phyloP scores from a whole-genome alignment of 2,113 vertebrate species.

The Phoxinus phoxinus region DNA sequence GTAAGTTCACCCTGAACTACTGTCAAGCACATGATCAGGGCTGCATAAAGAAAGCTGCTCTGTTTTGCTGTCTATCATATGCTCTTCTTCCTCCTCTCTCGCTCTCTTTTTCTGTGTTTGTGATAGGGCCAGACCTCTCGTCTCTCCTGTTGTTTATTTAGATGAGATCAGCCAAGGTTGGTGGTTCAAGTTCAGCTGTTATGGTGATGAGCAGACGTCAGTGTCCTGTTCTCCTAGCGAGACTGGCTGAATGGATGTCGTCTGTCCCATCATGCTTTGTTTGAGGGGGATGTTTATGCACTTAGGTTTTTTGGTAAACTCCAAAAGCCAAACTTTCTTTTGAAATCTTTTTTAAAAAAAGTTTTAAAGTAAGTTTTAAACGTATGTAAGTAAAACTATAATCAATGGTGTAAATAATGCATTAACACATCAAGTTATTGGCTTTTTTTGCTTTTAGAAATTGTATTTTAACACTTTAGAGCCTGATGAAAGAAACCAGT shows the following conservation, averaged over 20 bases:
- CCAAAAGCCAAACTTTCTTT: neutral
- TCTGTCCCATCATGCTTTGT: conserved; percentile 68
- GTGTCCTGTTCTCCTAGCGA: conserved; percentile 20
- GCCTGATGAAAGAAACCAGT: neutral
- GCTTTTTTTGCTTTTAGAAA: neutral
- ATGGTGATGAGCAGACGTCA: conserved; percentile 62
- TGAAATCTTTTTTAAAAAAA: too few relatives aligned
- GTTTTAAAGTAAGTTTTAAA: conserved; percentile 6
- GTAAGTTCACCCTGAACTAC: conserved; percentile 84
- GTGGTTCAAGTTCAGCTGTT: conserved; percentile 84
- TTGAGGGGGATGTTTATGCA: conserved; percentile 14
- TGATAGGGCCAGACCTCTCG: conserved; percentile 65
- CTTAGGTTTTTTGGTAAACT: too few relatives aligned
- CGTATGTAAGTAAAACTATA: neutral
- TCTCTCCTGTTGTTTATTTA: conserved; percentile 80
- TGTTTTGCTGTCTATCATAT: conserved; percentile 64
- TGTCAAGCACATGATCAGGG: conserved; percentile 87
- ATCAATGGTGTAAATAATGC: neutral
- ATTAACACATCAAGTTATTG: neutral
- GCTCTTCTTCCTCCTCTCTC: neutral
- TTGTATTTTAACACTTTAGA: neutral
- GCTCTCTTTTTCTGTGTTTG: conserved; percentile 31
- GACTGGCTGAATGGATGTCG: conserved; percentile 56
- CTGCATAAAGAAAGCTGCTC: conserved; percentile 80
- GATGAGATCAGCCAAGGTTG: conserved; percentile 81